A percentile compares a stretch with the other conserved stretches of the same genome.
Conservation (phyloP, 2,888 invertebrate genomes). For the Busseola fusca region DNA sequence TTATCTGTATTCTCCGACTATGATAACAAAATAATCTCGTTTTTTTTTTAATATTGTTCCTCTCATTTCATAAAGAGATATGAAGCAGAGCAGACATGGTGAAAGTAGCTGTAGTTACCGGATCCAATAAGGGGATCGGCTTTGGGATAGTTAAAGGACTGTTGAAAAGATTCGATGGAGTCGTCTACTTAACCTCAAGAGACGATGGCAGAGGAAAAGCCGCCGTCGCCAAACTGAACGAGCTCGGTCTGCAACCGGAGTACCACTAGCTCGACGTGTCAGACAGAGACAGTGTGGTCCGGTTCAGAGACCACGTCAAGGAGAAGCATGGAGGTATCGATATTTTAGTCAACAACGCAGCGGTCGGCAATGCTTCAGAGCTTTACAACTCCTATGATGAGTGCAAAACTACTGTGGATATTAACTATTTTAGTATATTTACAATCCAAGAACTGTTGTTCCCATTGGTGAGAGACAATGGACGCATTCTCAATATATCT, state of each 20-base stretch:
- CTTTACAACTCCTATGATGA: slow-evolving; percentile 62
- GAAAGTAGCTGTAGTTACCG: slow-evolving; percentile 86
- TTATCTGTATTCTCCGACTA: slow-evolving; percentile 2
- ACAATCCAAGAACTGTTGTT: slow-evolving; percentile 91
- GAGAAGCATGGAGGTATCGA: slow-evolving; percentile 91
- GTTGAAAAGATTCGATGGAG: slow-evolving; percentile 89
- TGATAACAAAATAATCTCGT: slow-evolving; percentile 13
- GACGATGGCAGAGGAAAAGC: slow-evolving; percentile 67
- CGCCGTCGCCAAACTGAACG: slow-evolving; percentile 67
- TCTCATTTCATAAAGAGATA: slow-evolving; percentile 12
- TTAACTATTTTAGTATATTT: slow-evolving; percentile 91
- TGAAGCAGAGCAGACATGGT: slow-evolving; percentile 34
- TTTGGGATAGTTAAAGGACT: slow-evolving; percentile 90
- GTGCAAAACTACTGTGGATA: slow-evolving; percentile 90
- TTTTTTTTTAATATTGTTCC: not conserved
- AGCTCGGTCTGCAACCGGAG: slow-evolving; percentile 60
- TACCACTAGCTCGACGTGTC: slow-evolving; percentile 62
- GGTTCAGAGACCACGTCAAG: slow-evolving; percentile 89
- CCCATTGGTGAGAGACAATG: slow-evolving; percentile 91
- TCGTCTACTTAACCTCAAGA: slow-evolving; percentile 87
- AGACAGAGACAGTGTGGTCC: slow-evolving; percentile 84
- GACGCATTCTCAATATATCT: slow-evolving; percentile 93
- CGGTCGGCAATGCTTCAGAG: slow-evolving; percentile 83
- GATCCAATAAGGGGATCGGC: slow-evolving; percentile 91
- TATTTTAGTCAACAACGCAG: slow-evolving; percentile 93